A percentile compares a stretch with the other conserved stretches of the same genome.
Conservation (phyloP, 2,888 invertebrate genomes). For the Leptopilina drosophilae region DNA sequence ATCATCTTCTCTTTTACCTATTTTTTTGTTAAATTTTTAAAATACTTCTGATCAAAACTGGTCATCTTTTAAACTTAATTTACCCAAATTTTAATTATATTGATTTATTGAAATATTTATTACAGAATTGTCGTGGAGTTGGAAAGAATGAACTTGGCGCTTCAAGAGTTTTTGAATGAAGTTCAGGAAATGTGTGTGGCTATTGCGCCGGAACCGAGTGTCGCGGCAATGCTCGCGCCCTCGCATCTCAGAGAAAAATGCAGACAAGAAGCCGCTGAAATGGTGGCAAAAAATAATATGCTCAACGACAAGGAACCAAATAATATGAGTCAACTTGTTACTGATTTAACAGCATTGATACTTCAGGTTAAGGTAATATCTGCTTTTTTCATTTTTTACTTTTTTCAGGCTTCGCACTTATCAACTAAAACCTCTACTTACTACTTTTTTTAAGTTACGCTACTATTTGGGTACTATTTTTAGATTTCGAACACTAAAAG, state of each 20-base stretch:
- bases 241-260: conserved; percentile 92
- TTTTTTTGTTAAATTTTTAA: conserved; percentile 29
- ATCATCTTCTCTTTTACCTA: not conserved
- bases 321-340: conserved; percentile 87
- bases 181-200: conserved; percentile 91
- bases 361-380: conserved; percentile 86
- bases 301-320: conserved; percentile 80
- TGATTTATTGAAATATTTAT: too few relatives aligned
- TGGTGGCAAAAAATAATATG: conserved; percentile 86
- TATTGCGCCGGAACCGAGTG: conserved; percentile 91
- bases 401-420: too few relatives aligned
- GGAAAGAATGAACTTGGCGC: conserved; percentile 92
- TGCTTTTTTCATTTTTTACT: not conserved
- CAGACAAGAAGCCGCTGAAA: conserved; percentile 88
- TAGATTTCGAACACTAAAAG: too few relatives aligned
- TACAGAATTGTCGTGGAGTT: conserved; percentile 85
- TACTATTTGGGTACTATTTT: too few relatives aligned
- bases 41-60: too few relatives aligned
- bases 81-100: too few relatives aligned
- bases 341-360: conserved; percentile 93
- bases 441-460: too few relatives aligned
- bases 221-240: conserved; percentile 92
- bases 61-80: too few relatives aligned
- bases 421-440: too few relatives aligned
- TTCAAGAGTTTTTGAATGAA: conserved; percentile 90